phyloP scores from a whole-genome alignment of 2,113 vertebrate genomes.

The Myrmecobius fasciatus region DNA sequence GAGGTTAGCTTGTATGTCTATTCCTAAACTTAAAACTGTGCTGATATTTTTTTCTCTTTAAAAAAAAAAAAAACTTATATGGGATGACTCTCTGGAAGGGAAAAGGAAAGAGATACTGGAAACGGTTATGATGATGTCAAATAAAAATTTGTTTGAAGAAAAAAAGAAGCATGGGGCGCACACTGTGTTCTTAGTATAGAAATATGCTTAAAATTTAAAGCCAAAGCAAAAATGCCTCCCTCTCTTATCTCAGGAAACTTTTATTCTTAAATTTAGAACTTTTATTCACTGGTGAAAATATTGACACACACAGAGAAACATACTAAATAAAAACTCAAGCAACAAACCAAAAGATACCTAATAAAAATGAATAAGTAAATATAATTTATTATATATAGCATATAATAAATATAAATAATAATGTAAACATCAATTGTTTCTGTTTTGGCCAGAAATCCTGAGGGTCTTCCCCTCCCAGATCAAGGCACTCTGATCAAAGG shows the following conservation, averaged over 20 bases:
- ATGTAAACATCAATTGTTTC: too few species aligned
- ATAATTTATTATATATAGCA: too few species aligned
- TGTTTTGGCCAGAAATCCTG: too few species aligned
- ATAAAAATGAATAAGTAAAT: too few species aligned
- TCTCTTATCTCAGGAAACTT: background rate
- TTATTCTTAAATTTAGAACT: background rate
- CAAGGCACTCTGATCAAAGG: background rate
- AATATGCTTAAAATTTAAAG: background rate
- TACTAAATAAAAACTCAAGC: background rate
- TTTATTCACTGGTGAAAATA: background rate
- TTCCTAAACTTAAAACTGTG: background rate
- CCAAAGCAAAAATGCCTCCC: background rate
- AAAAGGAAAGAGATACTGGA: background rate
- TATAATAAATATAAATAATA: too few species aligned
- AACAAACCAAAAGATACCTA: background rate
- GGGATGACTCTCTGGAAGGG: background rate
- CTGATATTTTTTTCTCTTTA: background rate
- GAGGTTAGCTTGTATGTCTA: background rate
- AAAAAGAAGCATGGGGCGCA: background rate
- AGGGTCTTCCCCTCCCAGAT: too few species aligned
- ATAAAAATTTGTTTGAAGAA: background rate
- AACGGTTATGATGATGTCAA: background rate
- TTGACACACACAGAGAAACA: background rate
- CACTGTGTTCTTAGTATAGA: background rate
- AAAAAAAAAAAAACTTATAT: background rate